Percentiles rank a stretch among this genome's conserved stretches.
phyloP scores from a whole-genome alignment of 2,113 vertebrate genomes.

The Otolemur garnettii region DNA sequence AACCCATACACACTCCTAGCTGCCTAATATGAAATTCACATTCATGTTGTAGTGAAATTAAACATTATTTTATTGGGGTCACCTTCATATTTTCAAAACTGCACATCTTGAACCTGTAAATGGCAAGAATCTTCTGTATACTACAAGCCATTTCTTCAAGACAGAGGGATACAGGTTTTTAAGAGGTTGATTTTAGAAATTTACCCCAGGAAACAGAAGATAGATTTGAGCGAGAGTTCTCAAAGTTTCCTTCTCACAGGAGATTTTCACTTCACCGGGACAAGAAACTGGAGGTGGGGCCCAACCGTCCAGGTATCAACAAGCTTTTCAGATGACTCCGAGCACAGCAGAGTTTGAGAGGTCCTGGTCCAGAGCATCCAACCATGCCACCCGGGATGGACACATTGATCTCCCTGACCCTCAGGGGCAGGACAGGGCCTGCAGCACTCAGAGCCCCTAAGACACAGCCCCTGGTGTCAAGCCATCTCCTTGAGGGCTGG shows the following conservation, averaged over 20 bases:
- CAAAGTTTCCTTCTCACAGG: not conserved
- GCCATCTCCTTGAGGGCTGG: not conserved
- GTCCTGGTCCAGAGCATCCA: not conserved
- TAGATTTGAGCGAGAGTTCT: not conserved
- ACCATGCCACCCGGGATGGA: not conserved
- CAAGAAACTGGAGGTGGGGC: not conserved
- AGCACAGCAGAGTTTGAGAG: not conserved
- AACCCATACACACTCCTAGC: no score
- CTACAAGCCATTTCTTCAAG: not conserved
- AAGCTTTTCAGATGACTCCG: not conserved
- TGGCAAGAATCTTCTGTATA: not conserved
- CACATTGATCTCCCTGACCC: not conserved
- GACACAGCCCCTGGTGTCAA: not conserved
- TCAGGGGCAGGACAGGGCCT: not conserved
- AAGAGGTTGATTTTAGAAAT: conserved; percentile 12
- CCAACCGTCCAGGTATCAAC: not conserved
- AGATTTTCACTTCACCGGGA: not conserved
- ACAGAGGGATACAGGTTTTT: not conserved
- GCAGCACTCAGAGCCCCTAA: not conserved
- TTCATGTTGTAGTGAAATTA: conserved; percentile 2
- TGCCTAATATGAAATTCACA: not conserved
- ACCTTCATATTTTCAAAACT: not conserved
- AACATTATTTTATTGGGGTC: not conserved
- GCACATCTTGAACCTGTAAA: not conserved
- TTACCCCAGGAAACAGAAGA: not conserved